phyloP scores from a whole-genome alignment of 1,140 invertebrate species.

The Drosophila orena region DNA sequence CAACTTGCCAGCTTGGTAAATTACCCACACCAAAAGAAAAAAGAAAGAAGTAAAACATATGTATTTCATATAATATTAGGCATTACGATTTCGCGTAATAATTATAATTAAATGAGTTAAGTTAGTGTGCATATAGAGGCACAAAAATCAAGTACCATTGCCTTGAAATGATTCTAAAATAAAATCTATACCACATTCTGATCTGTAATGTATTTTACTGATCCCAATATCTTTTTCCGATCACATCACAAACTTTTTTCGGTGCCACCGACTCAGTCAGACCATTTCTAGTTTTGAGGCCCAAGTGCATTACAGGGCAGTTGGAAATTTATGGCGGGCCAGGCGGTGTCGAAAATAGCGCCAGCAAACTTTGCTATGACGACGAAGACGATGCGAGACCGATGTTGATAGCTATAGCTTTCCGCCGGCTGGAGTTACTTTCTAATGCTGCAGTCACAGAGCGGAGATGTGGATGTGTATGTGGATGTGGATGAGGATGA shows the following conservation, averaged over 20 bases:
- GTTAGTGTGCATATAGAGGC: too few relatives aligned
- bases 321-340: slow-evolving; percentile 78
- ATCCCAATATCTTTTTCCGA: background rate
- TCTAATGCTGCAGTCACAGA: slow-evolving; percentile 66
- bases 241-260: slow-evolving; percentile 2
- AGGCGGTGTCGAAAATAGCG: slow-evolving; percentile 79
- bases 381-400: slow-evolving; percentile 49
- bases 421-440: slow-evolving; percentile 70
- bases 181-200: background rate
- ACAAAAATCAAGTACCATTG: background rate
- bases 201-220: background rate
- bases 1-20: slow-evolving; percentile 56
- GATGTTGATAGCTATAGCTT: slow-evolving; percentile 69
- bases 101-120: too few relatives aligned
- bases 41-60: too few relatives aligned
- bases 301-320: slow-evolving; percentile 70
- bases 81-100: too few relatives aligned
- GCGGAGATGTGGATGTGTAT: slow-evolving; percentile 31
- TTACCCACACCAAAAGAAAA: slow-evolving; percentile 40
- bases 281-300: slow-evolving; percentile 62
- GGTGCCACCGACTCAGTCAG: slow-evolving; percentile 12
- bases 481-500: slow-evolving; percentile 52
- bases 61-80: too few relatives aligned
- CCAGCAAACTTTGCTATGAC: slow-evolving; percentile 44
- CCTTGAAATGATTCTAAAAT: too few relatives aligned